phyloP scores from a whole-genome alignment of 1,140 invertebrate genomes.

The Drosophila chauvacae region DNA sequence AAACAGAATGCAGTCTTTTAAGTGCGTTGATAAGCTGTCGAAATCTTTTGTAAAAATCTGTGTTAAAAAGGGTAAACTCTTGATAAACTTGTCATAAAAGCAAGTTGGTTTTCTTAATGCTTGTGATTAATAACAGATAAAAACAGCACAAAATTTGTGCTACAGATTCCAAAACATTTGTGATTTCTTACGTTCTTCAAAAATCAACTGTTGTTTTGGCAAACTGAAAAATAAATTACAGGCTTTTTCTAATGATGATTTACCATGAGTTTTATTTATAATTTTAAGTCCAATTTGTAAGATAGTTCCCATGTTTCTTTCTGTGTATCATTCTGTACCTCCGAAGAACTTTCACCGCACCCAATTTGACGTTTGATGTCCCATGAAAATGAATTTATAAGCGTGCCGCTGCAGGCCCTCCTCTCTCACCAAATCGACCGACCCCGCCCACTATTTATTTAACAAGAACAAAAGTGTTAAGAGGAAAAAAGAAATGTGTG shows the following conservation, averaged over 20 bases:
- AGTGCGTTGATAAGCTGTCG: neutral
- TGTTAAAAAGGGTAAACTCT: neutral
- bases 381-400: slow-evolving; percentile 65
- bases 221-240: neutral
- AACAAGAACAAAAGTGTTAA: slow-evolving; percentile 74
- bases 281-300: accelerated
- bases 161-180: neutral
- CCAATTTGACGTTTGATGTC: slow-evolving; percentile 61
- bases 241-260: neutral
- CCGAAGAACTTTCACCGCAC: slow-evolving; percentile 68
- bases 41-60: neutral
- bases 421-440: neutral
- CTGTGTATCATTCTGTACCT: neutral
- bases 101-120: neutral
- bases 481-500: slow-evolving; percentile 60
- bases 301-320: neutral
- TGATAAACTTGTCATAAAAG: neutral
- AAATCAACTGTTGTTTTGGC: neutral
- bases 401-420: slow-evolving; percentile 41
- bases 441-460: slow-evolving; percentile 17
- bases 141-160: neutral
- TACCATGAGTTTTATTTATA: neutral
- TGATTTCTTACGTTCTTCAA: neutral
- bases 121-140: neutral
- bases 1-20: neutral